Conservation (phyloP, 2,888 invertebrate genomes). For the Rhyacophila evoluta region DNA sequence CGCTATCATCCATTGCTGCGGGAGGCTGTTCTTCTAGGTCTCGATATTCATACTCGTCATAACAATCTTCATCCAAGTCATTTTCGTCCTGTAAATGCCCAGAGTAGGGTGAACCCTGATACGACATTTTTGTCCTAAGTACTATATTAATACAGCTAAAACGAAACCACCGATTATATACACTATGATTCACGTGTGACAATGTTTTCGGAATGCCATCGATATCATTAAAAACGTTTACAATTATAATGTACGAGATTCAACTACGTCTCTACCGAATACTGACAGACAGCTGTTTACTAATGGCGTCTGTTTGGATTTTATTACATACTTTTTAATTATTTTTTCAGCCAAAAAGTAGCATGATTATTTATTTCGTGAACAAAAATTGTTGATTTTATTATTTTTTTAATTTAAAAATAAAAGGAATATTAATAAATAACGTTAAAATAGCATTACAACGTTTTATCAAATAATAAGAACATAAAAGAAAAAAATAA, state of each 20-base stretch:
- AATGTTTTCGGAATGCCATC: conserved; percentile 2
- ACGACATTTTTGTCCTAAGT: conserved; percentile 66
- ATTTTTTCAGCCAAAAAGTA: background rate
- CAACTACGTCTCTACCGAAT: conserved; percentile 6
- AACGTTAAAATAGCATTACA: too few relatives aligned
- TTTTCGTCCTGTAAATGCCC: conserved; percentile 77
- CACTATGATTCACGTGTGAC: background rate
- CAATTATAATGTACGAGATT: background rate
- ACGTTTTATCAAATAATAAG: too few relatives aligned
- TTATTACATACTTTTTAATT: background rate
- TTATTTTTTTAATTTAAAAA: too few relatives aligned
- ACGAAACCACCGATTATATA: background rate
- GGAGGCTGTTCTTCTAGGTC: conserved; percentile 76
- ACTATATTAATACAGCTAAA: background rate
- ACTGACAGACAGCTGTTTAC: conserved; percentile 49
- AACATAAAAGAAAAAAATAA: too few relatives aligned
- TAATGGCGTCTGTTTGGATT: conserved; percentile 40
- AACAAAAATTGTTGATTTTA: too few relatives aligned
- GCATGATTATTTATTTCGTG: too few relatives aligned
- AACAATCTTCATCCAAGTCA: conserved; percentile 80
- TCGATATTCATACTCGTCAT: conserved; percentile 78
- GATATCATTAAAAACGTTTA: background rate
- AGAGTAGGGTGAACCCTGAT: conserved; percentile 77
- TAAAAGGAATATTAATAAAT: too few relatives aligned
- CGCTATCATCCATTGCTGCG: conserved; percentile 61